Base-by-base conservation (phyloP, 2,888 invertebrate species). In the Cerceris rybyensis region DNA sequence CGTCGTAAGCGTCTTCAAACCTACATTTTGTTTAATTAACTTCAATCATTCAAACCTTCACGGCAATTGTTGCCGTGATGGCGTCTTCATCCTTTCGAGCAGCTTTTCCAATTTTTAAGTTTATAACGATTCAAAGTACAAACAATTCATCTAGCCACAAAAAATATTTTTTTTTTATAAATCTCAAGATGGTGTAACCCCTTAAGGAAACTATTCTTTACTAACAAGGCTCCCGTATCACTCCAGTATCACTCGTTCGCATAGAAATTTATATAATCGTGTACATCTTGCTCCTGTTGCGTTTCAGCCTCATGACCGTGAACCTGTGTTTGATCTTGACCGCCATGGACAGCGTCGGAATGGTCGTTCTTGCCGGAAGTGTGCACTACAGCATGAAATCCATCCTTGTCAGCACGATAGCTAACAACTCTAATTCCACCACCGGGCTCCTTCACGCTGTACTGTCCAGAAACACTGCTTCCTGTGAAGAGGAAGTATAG, bases 361-460 rank as follows among this genome's bases (percentile, higher is more conserved):
- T 91, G 91, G 78, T 91, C 90, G 75, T 91, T 91, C 73, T 91
- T 90, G 42, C 91, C 91, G 78, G 90, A 89, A 75, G 90, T 91
- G 80, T 91, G 92, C 14, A 93, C 92, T 43, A 89, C 88, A 11
- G 93, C 93, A 77, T 92, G 92, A 86, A 93, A 93, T 73, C 93
- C 93, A 17, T 90, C 89, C 75, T 91, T 91, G 75, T 92, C 93
- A 0, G 91, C 91, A 70, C 85, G 90, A 65, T 92, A 92, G 69
- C 88, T 91, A 57, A 92, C 92, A 8, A 90, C 87, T 6, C 92
- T 87, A 43, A 89, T 84, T 63, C 87, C 89, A 50, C 93, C 93
- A 67, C 92, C 93, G 14, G 93, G 92, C 75, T 93, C 93, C 67
- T 91, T 90, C 16, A 93, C 89, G 49, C 90, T 91, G 84, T 93